These are phyloP conservation scores for Liolophura sinensis DNA, from an alignment of 1,140 invertebrate species.

Conservation along the genomic window DNA sequence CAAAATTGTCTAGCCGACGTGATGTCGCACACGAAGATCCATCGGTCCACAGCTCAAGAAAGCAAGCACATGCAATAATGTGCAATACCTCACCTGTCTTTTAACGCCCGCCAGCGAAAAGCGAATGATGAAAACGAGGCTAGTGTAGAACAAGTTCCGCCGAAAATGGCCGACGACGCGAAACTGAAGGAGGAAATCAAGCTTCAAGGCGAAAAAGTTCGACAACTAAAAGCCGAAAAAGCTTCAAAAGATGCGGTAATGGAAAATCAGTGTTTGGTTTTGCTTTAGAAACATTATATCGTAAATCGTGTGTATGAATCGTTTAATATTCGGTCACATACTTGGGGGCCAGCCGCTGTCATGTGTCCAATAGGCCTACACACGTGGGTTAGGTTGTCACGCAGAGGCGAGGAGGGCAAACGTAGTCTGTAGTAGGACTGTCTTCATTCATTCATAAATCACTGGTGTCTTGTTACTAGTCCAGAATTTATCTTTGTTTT, in stretches of 20 bases:
- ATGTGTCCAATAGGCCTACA: background rate
- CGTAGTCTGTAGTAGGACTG: no score
- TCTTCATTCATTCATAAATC: no score
- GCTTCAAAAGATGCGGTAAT: slow-evolving; percentile 62
- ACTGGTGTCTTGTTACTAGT: no score
- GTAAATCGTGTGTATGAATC: background rate
- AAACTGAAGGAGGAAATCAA: slow-evolving; percentile 69
- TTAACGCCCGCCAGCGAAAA: no score
- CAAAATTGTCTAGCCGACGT: background rate
- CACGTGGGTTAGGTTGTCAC: background rate
- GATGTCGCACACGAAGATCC: background rate
- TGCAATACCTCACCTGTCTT: background rate
- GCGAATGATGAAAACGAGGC: background rate
- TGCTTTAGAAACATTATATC: background rate
- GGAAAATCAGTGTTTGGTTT: slow-evolving; percentile 8
- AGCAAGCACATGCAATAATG: slow-evolving; percentile 9
- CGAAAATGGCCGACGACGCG: slow-evolving; percentile 15
- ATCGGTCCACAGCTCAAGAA: background rate
- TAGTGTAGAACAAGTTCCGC: background rate
- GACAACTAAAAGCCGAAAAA: slow-evolving; percentile 79
- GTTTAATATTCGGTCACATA: no score
- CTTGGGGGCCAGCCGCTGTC: background rate
- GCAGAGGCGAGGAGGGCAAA: background rate
- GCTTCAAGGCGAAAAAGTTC: slow-evolving; percentile 76
- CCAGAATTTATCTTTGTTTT: no score